These are phyloP conservation scores for Cyphomyrus discorhynchus DNA, from an alignment of 2,113 vertebrate genomes.

Conservation along the genomic window DNA sequence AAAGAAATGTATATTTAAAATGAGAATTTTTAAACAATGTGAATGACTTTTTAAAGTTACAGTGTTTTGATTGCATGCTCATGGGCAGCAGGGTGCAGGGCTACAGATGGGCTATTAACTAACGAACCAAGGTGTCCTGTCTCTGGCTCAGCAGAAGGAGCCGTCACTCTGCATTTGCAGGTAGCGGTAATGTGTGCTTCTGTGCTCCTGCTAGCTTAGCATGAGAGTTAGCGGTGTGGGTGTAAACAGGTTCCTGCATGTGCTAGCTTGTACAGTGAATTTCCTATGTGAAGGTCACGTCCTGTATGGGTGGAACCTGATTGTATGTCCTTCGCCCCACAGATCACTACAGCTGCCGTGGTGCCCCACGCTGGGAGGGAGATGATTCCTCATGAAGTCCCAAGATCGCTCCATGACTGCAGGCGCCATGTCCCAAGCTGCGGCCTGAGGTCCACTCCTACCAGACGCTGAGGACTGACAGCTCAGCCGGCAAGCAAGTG, in stretches of 20 bases:
- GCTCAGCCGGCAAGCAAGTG: slow-evolving; percentile 53
- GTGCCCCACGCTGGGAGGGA: slow-evolving; percentile 60
- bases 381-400: slow-evolving; percentile 97
- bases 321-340: slow-evolving; percentile 18
- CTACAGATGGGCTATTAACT: neutral
- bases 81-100: neutral
- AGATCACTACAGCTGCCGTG: slow-evolving; percentile 51
- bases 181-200: neutral
- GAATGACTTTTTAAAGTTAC: neutral
- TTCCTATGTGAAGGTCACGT: neutral
- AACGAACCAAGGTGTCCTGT: neutral
- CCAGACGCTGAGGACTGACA: slow-evolving; percentile 62
- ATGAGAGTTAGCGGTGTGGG: neutral
- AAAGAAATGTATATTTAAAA: neutral
- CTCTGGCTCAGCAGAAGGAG: neutral
- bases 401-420: slow-evolving; percentile 77
- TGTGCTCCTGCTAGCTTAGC: neutral
- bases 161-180: neutral
- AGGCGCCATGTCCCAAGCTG: slow-evolving; percentile 72
- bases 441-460: slow-evolving; percentile 67
- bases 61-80: neutral
- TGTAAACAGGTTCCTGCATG: neutral
- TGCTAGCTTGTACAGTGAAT: neutral
- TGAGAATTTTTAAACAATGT: neutral
- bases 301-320: neutral